Base-by-base conservation (phyloP, 2,113 vertebrate genomes). In the Todiramphus chloris region DNA sequence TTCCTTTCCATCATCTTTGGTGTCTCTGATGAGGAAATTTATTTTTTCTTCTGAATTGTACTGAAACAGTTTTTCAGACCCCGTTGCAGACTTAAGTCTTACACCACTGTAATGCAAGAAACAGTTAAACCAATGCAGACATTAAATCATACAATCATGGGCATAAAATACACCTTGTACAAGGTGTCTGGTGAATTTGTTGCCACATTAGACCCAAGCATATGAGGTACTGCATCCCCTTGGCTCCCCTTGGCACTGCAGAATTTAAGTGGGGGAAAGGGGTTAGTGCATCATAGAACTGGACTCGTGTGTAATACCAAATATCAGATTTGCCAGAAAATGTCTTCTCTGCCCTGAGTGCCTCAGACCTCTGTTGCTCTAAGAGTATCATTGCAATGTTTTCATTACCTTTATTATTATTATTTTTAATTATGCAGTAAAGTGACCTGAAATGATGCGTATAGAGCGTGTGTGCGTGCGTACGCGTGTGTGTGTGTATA, bases 301-400 rank as follows among this genome's bases (percentile, higher is more conserved):
- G 86, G 79, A 74, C 48, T 92, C 0, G 1, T 41, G 15, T 44
- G 15, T 79, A 85, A 78, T 94, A 94, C 85, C 84, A 96, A 93
- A 90, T 89, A 94, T 69, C 84, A 91, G 55, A 87, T 89, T 93
- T 94, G 43, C 84, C 97, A 79, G 83, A 95, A 96, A 97, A 94
- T 37, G 46, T 96, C 81, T 92, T 97, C 91, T 97, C 89, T 97
- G 94, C 95, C 97, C 96, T 78, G 97, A 98, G 98, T 98, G 98
- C 98, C 98, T 98, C 98, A 96, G 95, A 98, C 93, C 77, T 97
- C 90, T 90, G 93, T 92, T 97, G 96, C 98, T 98, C 96, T 97
- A 97, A 96, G 90, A 96, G 80, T 97, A 97, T 96, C 93, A 95
- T 73, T 95, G 93, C 46, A 0, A 95, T 96, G 95, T 97, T 97